phyloP scores from a whole-genome alignment of 2,113 vertebrate genomes.

The Phyllopteryx taeniolatus region DNA sequence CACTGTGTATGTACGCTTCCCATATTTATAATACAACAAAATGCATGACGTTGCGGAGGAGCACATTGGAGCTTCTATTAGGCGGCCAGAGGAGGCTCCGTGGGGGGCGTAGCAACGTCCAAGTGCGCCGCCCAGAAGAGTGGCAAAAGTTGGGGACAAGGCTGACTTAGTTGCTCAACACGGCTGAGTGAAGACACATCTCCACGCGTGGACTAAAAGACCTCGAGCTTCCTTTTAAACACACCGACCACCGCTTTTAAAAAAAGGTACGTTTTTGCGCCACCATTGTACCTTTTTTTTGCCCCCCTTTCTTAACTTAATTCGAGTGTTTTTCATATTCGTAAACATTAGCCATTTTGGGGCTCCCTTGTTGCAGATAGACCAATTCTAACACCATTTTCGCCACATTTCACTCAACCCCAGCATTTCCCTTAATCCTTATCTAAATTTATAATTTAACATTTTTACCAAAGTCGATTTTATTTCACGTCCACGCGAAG shows the following conservation, averaged over 20 bases:
- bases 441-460: not conserved
- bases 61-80: not conserved
- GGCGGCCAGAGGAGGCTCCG: not conserved
- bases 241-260: not conserved
- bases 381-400: not conserved
- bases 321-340: not conserved
- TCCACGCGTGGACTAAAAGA: constrained; percentile 52
- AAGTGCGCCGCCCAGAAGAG: constrained; percentile 42
- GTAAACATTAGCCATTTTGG: not conserved
- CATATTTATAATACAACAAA: too few species aligned
- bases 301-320: not conserved
- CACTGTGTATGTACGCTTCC: too few species aligned
- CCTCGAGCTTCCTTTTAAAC: not conserved
- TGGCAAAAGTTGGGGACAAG: constrained; percentile 53
- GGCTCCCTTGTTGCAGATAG: not conserved
- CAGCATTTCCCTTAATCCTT: not conserved
- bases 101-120: constrained; percentile 51
- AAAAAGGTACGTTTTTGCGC: not conserved
- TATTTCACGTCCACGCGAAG: not conserved
- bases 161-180: constrained; percentile 24
- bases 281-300: not conserved
- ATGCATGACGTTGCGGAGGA: not conserved
- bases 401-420: not conserved
- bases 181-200: constrained; percentile 30
- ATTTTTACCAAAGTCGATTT: not conserved